Evolutionary conservation across 2,797 vertebrate species (phyloP), one percentile per base, ranked within the genome.

Genomic region (Enteromius mattozi): DNA sequence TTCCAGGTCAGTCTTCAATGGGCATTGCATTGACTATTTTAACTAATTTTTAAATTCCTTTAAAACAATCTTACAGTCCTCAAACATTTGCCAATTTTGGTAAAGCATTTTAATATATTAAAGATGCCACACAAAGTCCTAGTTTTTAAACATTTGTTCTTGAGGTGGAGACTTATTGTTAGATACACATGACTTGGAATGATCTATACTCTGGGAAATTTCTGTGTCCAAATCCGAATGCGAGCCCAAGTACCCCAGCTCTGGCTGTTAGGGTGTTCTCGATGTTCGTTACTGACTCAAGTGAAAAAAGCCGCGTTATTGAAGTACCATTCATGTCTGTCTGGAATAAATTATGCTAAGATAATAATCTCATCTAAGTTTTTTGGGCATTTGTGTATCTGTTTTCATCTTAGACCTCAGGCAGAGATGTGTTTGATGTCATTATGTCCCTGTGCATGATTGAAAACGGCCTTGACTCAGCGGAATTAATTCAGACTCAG

Each of bases 391-490:
- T 17, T 51, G 51, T 27, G 19, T 17, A 37, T 82, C 4, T 74
- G 70, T 49, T 68, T 54, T 83, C 61, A 75, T 75, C 47, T 66
- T 2, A 47, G 40, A 19, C 40, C 8, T 49, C 19, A 65, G 79
- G 63, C 71, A 81, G 27, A 14, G 71, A 81, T n/a, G 61, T 78
- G 30, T 82, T 45, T 47, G 19, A 69, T 35, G 66, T 78, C 42
- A 86, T 72, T 49, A n/a, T 27, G n/a, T 17, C 37, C 17, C 45
- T 77, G 19, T 74, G 33, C 40, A 27, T 24, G 4, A 87, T 21
- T 51, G 19, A 27, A 66, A 37, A 30, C 56, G 14, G 33, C 27
- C 72, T 82, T 91, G 90, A 93, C 89, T 94, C 91, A 91, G 88
- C 87, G 72, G 68, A 66, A 80, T 56, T 91, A 63, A 80, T 61